Evolutionary conservation across 2,888 invertebrate genomes (phyloP).

Genomic region (Notodonta ziczac): DNA sequence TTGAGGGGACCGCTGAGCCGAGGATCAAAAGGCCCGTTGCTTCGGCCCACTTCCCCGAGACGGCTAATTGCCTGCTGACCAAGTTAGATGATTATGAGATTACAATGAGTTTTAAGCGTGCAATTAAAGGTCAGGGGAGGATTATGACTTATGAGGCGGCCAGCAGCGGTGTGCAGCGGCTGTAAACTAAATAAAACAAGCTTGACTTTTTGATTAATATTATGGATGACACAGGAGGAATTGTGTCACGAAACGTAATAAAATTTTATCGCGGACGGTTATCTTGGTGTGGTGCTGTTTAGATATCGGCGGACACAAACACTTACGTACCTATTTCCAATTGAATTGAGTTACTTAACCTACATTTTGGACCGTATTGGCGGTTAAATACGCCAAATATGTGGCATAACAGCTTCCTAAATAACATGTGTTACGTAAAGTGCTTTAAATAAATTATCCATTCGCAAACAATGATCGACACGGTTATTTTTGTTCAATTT

Average conservation of each 20-base stretch:
- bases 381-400: neutral
- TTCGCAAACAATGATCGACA: neutral
- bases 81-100: conserved; percentile 48
- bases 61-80: conserved; percentile 49
- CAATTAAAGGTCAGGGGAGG: conserved; percentile 49
- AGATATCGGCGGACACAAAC: conserved; percentile 43
- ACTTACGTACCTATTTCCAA: conserved; percentile 40
- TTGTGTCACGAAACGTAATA: conserved; percentile 64
- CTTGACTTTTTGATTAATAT: conserved; percentile 47
- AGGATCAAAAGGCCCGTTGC: conserved; percentile 65
- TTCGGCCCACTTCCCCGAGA: conserved; percentile 56
- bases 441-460: neutral
- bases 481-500: too few species aligned
- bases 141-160: conserved; percentile 30
- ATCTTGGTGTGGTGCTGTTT: conserved; percentile 50
- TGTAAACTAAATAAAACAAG: conserved; percentile 20
- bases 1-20: conserved; percentile 58
- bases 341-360: conserved; percentile 41
- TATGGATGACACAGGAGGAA: conserved; percentile 47
- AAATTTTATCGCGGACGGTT: conserved; percentile 62
- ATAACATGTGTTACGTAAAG: neutral
- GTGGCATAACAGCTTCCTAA: conserved; percentile 3
- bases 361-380: conserved; percentile 9
- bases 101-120: conserved; percentile 38
- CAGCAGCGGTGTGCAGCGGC: neutral